Evolutionary conservation across 2,113 vertebrate species (phyloP).

Genomic region (Cercopithecus mona): DNA sequence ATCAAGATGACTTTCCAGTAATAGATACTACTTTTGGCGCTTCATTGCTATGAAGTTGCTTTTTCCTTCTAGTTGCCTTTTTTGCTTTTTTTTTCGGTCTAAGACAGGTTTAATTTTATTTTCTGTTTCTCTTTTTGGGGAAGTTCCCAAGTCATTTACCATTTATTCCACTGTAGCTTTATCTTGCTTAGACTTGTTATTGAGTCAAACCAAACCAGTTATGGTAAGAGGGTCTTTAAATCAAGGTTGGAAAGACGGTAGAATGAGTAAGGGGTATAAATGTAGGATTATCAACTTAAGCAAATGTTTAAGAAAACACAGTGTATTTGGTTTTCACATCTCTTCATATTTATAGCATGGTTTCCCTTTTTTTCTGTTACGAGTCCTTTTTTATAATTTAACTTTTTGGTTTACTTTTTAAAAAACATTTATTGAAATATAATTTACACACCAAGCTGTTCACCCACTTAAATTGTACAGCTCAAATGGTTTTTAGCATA

Average conservation of each 20-base stretch:
- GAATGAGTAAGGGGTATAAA: not conserved
- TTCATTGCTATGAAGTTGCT: not conserved
- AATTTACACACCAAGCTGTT: not conserved
- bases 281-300: not conserved
- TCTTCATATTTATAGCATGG: not conserved
- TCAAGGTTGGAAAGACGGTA: not conserved
- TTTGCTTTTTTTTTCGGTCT: not conserved
- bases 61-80: not conserved
- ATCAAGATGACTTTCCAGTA: not conserved
- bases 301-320: not conserved
- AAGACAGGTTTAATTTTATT: not conserved
- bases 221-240: not conserved
- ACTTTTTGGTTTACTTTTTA: not conserved
- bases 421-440: not conserved
- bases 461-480: not conserved
- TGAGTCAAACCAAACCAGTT: not conserved
- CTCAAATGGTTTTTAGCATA: not conserved
- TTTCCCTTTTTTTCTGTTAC: not conserved
- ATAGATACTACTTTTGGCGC: not conserved
- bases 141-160: not conserved
- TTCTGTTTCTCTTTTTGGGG: not conserved
- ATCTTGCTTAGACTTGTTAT: not conserved
- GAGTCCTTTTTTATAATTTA: not conserved
- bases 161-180: not conserved
- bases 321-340: not conserved